Percentiles rank a stretch among this genome's conserved stretches.
phyloP scores from a whole-genome alignment of 2,113 vertebrate genomes.

The Caranx ignobilis region DNA sequence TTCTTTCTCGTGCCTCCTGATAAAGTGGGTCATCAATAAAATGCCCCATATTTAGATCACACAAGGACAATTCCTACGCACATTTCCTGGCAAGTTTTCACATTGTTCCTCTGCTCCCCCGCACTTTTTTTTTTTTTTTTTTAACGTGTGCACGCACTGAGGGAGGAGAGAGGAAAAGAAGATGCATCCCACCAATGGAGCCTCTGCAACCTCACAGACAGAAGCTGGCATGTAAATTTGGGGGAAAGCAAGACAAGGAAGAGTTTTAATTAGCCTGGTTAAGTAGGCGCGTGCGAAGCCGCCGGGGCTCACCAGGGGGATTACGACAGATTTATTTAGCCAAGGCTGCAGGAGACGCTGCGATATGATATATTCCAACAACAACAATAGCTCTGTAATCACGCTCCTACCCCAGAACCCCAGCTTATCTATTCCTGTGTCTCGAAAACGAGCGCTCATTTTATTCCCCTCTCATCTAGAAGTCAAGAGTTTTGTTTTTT shows the following conservation, averaged over 20 bases:
- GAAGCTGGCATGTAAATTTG: conserved; percentile 72
- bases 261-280: conserved; percentile 83
- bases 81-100: conserved; percentile 47
- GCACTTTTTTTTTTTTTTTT: neutral
- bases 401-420: conserved; percentile 74
- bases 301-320: conserved; percentile 77
- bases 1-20: conserved; percentile 63
- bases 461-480: conserved; percentile 77
- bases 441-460: conserved; percentile 67
- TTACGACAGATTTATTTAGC: conserved; percentile 83
- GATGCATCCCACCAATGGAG: conserved; percentile 54
- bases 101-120: conserved; percentile 25
- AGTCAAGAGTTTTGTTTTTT: conserved; percentile 80
- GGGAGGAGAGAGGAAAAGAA: neutral
- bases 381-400: conserved; percentile 82
- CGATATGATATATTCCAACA: conserved; percentile 80
- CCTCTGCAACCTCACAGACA: conserved; percentile 60
- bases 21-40: conserved; percentile 82
- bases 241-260: conserved; percentile 74
- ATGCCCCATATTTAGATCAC: conserved; percentile 72
- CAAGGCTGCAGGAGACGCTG: conserved; percentile 77
- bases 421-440: conserved; percentile 77
- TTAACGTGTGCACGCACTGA: neutral
- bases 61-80: conserved; percentile 41
- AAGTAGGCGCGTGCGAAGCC: conserved; percentile 74